phyloP scores from a whole-genome alignment of 2,113 vertebrate genomes.

The Hippocampus mohnikei region DNA sequence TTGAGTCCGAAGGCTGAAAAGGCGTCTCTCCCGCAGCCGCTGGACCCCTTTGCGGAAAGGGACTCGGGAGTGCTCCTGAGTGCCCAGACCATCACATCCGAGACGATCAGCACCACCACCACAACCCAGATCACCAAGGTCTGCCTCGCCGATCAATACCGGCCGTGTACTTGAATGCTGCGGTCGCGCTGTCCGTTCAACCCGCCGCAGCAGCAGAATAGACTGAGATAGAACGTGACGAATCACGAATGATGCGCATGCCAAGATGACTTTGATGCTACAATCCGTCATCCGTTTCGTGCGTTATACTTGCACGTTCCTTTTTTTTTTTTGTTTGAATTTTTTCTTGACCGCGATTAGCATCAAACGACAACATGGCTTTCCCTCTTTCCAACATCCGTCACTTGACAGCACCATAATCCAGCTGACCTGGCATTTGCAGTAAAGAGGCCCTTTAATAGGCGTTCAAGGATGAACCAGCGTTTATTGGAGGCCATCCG shows the following conservation, averaged over 20 bases:
- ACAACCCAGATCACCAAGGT: constrained; percentile 99
- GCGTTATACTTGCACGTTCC: background rate
- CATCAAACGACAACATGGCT: background rate
- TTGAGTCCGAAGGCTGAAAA: constrained; percentile 2
- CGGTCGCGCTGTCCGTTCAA: background rate
- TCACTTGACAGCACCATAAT: background rate
- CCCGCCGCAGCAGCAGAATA: background rate
- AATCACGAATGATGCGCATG: background rate
- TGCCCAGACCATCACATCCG: constrained; percentile 96
- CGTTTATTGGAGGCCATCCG: background rate
- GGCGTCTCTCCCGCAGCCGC: constrained; percentile 73
- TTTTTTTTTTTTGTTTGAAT: background rate
- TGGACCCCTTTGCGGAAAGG: constrained; percentile 78
- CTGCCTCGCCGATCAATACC: constrained; percentile 3
- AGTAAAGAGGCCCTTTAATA: background rate
- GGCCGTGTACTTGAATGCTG: background rate
- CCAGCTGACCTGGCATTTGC: background rate
- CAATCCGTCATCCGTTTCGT: background rate
- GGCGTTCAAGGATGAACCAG: background rate
- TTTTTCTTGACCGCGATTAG: background rate
- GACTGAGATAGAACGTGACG: too few species aligned
- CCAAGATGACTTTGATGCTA: background rate
- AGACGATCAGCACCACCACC: constrained; percentile 95
- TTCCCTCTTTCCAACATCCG: background rate
- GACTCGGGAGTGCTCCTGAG: constrained; percentile 88